These are phyloP conservation scores for Porites divaricata DNA, from an alignment of 92 coral and sea anemone genomes.

Conservation along the genomic window DNA sequence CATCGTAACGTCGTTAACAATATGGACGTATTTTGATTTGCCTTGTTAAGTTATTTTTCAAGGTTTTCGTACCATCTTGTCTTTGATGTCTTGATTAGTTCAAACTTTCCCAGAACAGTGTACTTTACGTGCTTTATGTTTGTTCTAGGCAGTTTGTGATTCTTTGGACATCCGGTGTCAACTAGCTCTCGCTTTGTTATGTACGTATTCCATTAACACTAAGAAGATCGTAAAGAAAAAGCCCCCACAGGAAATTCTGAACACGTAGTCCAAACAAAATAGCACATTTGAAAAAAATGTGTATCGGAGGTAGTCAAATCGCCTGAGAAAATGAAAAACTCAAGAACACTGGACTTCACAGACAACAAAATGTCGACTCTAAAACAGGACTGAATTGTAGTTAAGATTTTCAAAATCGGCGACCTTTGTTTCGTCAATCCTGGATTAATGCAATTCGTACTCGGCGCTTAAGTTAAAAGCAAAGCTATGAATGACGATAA, in stretches of 20 bases:
- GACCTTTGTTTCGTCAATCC: neutral
- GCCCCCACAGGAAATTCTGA: slow-evolving; percentile 22
- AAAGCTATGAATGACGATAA: neutral
- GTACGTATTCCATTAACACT: slow-evolving; percentile 38
- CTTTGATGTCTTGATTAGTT: neutral
- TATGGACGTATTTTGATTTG: slow-evolving; percentile 13
- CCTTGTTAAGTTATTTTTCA: slow-evolving; percentile 14
- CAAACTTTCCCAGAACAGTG: neutral
- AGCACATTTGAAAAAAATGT: neutral
- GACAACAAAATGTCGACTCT: neutral
- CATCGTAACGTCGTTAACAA: neutral
- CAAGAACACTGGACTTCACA: neutral
- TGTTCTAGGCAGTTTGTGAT: slow-evolving; percentile 29
- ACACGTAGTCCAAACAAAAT: slow-evolving; percentile 3
- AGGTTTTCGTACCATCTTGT: neutral
- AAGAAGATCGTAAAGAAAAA: slow-evolving; percentile 15
- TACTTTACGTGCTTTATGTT: neutral
- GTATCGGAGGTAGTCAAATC: neutral
- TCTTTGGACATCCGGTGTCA: slow-evolving; percentile 47
- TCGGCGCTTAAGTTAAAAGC: neutral
- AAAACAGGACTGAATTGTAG: neutral
- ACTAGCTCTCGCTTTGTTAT: slow-evolving; percentile 11
- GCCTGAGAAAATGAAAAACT: neutral
- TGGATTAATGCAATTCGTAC: neutral
- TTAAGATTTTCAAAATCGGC: neutral